Base-by-base conservation (phyloP, 2,113 vertebrate genomes). In the Empidonax alnorum region DNA sequence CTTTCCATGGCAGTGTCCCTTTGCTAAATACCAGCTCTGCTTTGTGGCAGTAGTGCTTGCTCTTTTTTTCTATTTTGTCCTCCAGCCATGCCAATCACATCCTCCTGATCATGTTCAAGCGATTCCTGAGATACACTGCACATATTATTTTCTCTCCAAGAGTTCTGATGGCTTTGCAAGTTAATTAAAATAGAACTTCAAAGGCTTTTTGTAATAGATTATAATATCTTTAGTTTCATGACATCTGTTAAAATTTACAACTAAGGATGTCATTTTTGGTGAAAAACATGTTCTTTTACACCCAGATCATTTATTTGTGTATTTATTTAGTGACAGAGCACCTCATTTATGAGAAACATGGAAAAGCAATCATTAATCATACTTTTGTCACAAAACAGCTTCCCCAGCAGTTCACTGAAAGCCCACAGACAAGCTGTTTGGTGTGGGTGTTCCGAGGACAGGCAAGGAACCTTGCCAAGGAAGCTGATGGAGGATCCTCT, bases 351-450 rank as follows among this genome's bases (percentile, higher is more conserved):
- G 69, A 74, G 85, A 96, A 94, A 90, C 65, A 93, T 12, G 69
- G 20, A 56, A 81, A 93, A 88, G 88, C 92, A 87, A 95, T 90
- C 96, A 97, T 96, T 96, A 96, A 97, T 97, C 96, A 95, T 65
- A 49, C 53, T 71, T 93, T 31, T 94, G 92, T 89, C 93, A 94
- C 25, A 44, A 52, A 90, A 73, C 88, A 92, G 76, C 92, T 88
- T 90, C 90, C 88, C 90, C 79, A 71, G 82, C 79, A 92, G 65
- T 33, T 71, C 41, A 18, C 42, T 55, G 52, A 14, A 68, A 74
- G 4, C 39, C 89, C 90, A n/a, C 85, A 95, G 95, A 63, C 65
- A 49, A 86, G 92, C 93, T 75, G 79, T 82, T 80, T 2, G 8
- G 59, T 4, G 71, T 10, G 72, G 79, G 50, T 46, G 72, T 42